Conservation (phyloP, 2,113 vertebrate species). For the Osmerus mordax region DNA sequence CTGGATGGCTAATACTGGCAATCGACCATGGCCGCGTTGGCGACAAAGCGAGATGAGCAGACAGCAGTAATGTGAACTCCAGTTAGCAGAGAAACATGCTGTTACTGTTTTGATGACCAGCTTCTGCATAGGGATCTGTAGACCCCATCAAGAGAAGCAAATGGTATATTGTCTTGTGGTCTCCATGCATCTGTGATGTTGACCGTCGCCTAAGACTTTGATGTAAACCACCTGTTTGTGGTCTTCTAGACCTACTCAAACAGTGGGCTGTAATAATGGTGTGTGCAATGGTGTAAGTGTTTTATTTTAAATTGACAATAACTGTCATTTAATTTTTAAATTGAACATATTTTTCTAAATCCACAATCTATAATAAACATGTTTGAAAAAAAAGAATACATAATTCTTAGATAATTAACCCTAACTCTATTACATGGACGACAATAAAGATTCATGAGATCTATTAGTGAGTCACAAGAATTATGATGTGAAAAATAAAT, state of each 20-base stretch:
- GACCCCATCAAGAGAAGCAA: neutral
- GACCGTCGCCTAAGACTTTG: slow-evolving; percentile 12
- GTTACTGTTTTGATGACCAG: neutral
- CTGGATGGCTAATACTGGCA: slow-evolving; percentile 68
- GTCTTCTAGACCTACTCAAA: neutral
- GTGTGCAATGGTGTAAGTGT: neutral
- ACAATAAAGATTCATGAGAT: too few species aligned
- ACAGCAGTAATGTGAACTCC: slow-evolving; percentile 11
- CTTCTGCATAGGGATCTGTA: neutral
- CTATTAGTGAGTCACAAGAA: too few species aligned
- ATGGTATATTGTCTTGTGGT: neutral
- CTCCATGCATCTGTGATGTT: slow-evolving; percentile 1
- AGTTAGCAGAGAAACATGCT: neutral
- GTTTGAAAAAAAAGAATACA: slow-evolving; percentile 8
- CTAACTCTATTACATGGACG: too few species aligned
- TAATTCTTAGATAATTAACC: neutral
- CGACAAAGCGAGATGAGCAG: slow-evolving; percentile 35
- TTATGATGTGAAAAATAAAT: too few species aligned
- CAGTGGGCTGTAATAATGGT: neutral
- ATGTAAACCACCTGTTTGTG: neutral
- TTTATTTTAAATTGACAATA: neutral
- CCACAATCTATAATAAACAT: slow-evolving; percentile 5
- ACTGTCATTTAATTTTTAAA: slow-evolving; percentile 1
- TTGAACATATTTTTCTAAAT: neutral
- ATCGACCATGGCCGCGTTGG: slow-evolving; percentile 58